Evolutionary conservation across 2,888 invertebrate species (phyloP).

Genomic region (Lamellibrachia columna): DNA sequence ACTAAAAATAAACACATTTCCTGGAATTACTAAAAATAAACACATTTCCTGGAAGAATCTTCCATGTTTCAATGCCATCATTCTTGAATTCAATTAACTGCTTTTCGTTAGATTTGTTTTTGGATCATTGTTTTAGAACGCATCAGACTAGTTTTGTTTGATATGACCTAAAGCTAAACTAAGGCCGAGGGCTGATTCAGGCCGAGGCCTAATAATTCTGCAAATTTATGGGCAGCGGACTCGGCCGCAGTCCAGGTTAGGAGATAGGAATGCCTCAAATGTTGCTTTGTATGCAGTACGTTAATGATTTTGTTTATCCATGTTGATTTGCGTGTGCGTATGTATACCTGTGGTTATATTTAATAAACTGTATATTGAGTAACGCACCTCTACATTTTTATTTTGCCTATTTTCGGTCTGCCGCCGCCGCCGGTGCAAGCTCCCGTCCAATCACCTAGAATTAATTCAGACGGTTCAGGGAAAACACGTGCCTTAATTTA

Average conservation of each 20-base stretch:
- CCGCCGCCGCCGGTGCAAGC: background rate
- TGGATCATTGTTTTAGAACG: background rate
- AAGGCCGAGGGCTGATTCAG: background rate
- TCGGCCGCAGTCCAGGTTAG: background rate
- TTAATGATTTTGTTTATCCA: background rate
- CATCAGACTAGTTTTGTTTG: background rate
- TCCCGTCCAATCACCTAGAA: conserved; percentile 4
- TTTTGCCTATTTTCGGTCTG: background rate
- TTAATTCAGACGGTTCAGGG: background rate
- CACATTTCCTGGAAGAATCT: background rate
- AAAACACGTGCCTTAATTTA: background rate
- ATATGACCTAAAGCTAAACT: background rate
- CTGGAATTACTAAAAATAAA: background rate
- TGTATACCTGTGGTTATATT: background rate
- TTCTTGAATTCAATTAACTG: background rate
- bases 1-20: background rate
- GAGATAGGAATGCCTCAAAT: background rate
- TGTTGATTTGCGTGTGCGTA: background rate
- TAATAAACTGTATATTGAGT: background rate
- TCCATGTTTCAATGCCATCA: background rate
- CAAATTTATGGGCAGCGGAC: background rate
- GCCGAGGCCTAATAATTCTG: background rate
- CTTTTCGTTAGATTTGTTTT: background rate
- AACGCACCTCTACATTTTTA: background rate
- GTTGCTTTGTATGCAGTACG: background rate